Conservation (phyloP, 2,113 vertebrate genomes). For the Petromus typicus region DNA sequence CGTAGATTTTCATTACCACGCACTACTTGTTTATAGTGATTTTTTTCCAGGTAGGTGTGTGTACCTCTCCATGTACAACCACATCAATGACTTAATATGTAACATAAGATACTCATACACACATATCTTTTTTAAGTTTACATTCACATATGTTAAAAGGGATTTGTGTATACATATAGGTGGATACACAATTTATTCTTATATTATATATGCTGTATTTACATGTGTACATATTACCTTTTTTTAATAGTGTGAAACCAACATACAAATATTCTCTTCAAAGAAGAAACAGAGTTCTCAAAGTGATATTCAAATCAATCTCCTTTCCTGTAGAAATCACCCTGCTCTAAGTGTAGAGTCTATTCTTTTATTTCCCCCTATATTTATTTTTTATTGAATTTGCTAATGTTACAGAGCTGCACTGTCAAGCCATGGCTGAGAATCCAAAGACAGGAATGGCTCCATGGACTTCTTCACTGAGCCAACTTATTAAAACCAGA, state of each 20-base stretch:
- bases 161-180: neutral
- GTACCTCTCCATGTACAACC: neutral
- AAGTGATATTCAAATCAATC: fast-evolving
- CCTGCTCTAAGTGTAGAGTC: neutral
- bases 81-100: neutral
- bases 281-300: neutral
- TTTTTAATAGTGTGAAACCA: neutral
- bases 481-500: neutral
- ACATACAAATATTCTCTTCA: neutral
- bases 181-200: neutral
- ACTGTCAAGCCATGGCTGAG: neutral
- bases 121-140: neutral
- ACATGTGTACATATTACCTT: neutral
- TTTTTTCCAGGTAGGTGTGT: neutral
- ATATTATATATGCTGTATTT: neutral
- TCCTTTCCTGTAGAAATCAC: neutral
- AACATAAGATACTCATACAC: neutral
- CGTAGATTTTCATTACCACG: neutral
- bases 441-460: neutral
- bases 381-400: neutral
- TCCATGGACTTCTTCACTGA: neutral
- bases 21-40: neutral
- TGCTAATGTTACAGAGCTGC: neutral
- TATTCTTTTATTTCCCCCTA: neutral
- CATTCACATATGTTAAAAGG: neutral